A percentile compares a stretch with the other conserved stretches of the same genome.
These are phyloP conservation scores for Chromobotia macracanthus DNA, from an alignment of 2,797 vertebrate species.

Conservation along the genomic window DNA sequence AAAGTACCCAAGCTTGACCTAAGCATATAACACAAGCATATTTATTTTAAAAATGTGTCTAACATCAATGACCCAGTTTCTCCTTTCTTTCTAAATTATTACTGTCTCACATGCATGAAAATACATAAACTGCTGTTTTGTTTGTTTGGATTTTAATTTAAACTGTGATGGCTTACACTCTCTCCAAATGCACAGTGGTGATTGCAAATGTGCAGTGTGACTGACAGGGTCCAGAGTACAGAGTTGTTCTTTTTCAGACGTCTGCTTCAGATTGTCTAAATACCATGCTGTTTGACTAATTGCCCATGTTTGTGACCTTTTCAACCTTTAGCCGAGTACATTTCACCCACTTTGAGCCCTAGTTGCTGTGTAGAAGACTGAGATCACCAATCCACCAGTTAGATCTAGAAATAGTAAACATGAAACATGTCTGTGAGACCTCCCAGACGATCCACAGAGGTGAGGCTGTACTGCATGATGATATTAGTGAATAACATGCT, in stretches of 20 bases:
- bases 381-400: slow-evolving; percentile 20
- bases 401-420: neutral
- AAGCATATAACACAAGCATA: too few species aligned
- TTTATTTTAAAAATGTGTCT: too few species aligned
- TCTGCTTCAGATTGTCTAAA: slow-evolving; percentile 29
- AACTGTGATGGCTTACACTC: neutral
- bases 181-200: neutral
- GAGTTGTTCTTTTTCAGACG: slow-evolving; percentile 20
- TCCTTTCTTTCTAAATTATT: too few species aligned
- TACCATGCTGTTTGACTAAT: slow-evolving; percentile 41
- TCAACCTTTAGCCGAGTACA: slow-evolving; percentile 9
- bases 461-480: neutral
- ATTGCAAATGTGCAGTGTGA: neutral
- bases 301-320: slow-evolving; percentile 41
- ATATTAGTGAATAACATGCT: neutral
- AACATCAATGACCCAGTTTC: too few species aligned
- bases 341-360: slow-evolving; percentile 12
- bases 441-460: neutral
- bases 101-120: neutral
- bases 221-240: neutral
- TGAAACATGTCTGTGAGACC: neutral
- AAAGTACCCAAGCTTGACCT: too few species aligned
- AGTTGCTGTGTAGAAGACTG: slow-evolving; percentile 16
- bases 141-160: slow-evolving; percentile 1
- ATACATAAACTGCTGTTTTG: neutral